These are phyloP conservation scores for Chaenodraco wilsoni DNA, from an alignment of 2,797 vertebrate genomes.

Conservation along the genomic window DNA sequence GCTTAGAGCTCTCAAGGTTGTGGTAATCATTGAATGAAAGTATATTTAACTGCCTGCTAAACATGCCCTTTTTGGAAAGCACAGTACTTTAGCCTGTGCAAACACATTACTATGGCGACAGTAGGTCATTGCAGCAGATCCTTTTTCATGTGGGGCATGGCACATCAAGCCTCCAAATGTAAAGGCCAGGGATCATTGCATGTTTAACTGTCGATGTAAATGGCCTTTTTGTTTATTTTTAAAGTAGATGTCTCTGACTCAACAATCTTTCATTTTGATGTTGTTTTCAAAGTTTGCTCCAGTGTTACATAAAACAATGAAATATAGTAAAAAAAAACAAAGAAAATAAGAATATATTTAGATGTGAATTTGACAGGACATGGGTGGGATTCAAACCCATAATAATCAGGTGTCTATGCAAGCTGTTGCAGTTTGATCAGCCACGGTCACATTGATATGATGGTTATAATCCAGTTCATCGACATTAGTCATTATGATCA, in stretches of 20 bases:
- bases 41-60: conserved; percentile 5
- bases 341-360: background rate
- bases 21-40: background rate
- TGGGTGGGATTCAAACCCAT: conserved; percentile 20
- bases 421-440: conserved; percentile 63
- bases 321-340: conserved; percentile 1
- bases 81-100: conserved; percentile 6
- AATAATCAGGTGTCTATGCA: conserved; percentile 60
- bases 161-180: conserved; percentile 7
- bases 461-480: conserved; percentile 34
- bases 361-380: conserved; percentile 7
- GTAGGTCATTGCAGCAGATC: background rate
- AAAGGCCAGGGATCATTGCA: conserved; percentile 8
- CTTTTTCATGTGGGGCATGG: conserved; percentile 5
- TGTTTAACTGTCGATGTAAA: conserved; percentile 5
- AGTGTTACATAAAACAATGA: background rate
- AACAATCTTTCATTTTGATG: background rate
- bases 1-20: background rate
- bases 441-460: conserved; percentile 23
- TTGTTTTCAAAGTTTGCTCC: background rate
- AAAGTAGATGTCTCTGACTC: background rate
- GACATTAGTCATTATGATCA: conserved; percentile 29
- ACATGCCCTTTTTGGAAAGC: conserved; percentile 11
- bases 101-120: conserved; percentile 5
- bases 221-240: background rate